Evolutionary conservation across 2,888 invertebrate species (phyloP).

Genomic region (Pasiphila rectangulata): DNA sequence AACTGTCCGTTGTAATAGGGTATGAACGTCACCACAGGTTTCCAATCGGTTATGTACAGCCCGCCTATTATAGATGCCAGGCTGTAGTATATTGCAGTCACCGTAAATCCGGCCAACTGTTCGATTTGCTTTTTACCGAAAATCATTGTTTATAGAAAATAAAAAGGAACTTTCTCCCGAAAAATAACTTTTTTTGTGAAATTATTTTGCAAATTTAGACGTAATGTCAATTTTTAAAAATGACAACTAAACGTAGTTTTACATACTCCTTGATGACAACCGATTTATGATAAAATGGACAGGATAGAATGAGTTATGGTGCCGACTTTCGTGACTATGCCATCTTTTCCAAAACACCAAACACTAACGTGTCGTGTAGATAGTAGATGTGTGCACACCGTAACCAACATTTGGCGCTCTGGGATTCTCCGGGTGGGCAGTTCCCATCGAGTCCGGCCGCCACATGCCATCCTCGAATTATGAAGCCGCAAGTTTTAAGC

Average conservation of each 20-base stretch:
- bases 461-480: constrained; percentile 64
- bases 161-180: constrained; percentile 3
- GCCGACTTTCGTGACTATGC: too few relatives aligned
- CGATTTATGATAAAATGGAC: too few relatives aligned
- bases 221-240: background rate
- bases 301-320: too few relatives aligned
- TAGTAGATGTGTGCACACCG: constrained; percentile 45
- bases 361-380: too few relatives aligned
- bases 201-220: too few relatives aligned
- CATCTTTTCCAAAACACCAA: too few relatives aligned
- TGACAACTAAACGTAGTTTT: background rate
- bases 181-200: background rate
- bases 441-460: constrained; percentile 48
- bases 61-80: constrained; percentile 75
- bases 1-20: constrained; percentile 88
- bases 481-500: constrained; percentile 57
- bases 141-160: constrained; percentile 34
- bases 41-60: constrained; percentile 89
- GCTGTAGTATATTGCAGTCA: constrained; percentile 81
- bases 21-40: constrained; percentile 82
- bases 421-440: constrained; percentile 50
- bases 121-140: constrained; percentile 82
- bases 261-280: too few relatives aligned
- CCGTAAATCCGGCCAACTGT: constrained; percentile 66
- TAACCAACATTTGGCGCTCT: constrained; percentile 56